Evolutionary conservation across 2,888 invertebrate genomes (phyloP), one percentile per base, ranked within the genome.

Genomic region (Odontothrips loti): DNA sequence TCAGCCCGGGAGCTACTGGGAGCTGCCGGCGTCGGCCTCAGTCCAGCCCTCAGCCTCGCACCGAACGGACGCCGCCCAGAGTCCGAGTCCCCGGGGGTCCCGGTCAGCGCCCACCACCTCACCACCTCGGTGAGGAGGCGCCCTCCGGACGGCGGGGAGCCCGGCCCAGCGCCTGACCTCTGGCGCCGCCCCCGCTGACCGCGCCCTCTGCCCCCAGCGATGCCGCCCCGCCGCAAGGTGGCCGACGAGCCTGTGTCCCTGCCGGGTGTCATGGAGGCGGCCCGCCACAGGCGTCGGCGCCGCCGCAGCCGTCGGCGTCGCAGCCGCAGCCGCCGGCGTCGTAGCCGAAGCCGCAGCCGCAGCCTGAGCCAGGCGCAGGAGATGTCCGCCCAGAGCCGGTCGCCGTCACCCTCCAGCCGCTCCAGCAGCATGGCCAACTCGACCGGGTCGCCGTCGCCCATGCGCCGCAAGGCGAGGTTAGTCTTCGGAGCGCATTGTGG

Each of bases 321-420:
- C 68, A 75, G 68, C 27, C 68, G 68, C 27, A 6, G 68, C 27
- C 8, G 58, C 17, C 58, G 68, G 23, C n/a, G 63, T 23, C 68
- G 68, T 27, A 75, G 68, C 9, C 9, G 68, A 12, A 75, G 68
- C 68, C 27, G 68, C 27, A 75, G 68, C 68, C 68, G 68, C 68
- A 75, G 68, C 68, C 68, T 8, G 27, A 27, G 23, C 23, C 68
- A 75, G 68, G 11, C 23, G 23, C 23, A 27, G 68, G 68, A 12
- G 10, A 27, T 27, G 68, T 12, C 12, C 23, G 23, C 23, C 68
- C 27, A 27, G 23, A 23, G 23, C 23, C 27, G 23, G 23, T 75
- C 68, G 68, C 68, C 68, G 23, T n/a, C 68, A 0, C 68, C 68
- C 27, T 75, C 68, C 68, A 75, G 68, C 68, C 68, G 68, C 27